Evolutionary conservation across 2,797 vertebrate genomes (phyloP), one percentile per base, ranked within the genome.

Genomic region (Monodelphis domestica): DNA sequence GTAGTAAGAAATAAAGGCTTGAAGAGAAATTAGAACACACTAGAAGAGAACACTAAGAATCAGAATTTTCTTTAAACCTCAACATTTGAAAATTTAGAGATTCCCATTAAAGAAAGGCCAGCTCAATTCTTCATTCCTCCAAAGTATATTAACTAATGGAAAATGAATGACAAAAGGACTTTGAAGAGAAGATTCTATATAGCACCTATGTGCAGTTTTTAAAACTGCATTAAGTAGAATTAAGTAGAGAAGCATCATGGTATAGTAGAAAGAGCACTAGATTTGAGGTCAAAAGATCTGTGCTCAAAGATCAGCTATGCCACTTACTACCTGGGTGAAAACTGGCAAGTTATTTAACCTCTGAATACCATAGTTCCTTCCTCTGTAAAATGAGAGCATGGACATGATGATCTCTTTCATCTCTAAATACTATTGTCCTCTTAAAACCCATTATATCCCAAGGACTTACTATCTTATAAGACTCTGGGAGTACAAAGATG

Each of bases 101-200:
- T 70, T 54, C 45, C 94, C 88, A 45, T 70, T 90, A 92, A 93
- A 88, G 54, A 95, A 50, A 15, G 28, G 55, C 56, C 15, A 53
- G 90, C n/a, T 51, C 33, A 51, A 88, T 53, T 4, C 33, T 38
- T 70, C n/a, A 17, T 38, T 17, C 90, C 88, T 89, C 5, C 87
- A 84, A 89, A 93, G 88, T 63, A 91, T 45, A 92, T 92, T 30
- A 63, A 26, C 50, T 93, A n/a, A 54, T 4, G 52, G 88, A 28
- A 88, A 33, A 63, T 89, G 87, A 29, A 33, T 89, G 55, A 12
- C 54, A 89, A 94, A 54, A 88, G 28, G 30, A 70, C 38, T n/a
- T 21, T 57, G 29, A 57, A 57, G 29, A 3, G 12, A 70, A 38
- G n/a, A 17, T 70, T n/a, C 14, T 38, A 38, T 59, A 70, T n/a